A percentile compares a stretch with the other conserved stretches of the same genome.
Conservation (phyloP, 1,140 invertebrate species). For the Dryas iulia region DNA sequence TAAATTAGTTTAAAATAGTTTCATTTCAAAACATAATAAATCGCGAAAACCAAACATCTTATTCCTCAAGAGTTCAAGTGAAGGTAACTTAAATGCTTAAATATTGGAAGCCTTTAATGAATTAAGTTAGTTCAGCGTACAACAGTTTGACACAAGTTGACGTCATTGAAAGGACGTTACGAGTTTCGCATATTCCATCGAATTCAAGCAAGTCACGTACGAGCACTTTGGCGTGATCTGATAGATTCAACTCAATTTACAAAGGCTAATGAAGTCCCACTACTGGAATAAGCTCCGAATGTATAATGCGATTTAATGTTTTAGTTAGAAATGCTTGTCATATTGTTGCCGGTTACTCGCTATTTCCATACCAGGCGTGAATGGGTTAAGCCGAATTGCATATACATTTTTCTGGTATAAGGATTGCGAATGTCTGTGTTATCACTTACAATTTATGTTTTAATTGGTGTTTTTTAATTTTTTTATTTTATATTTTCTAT, state of each 20-base stretch:
- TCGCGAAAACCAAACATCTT: too few species aligned
- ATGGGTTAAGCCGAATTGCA: background rate
- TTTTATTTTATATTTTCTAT: too few species aligned
- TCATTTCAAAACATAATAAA: too few species aligned
- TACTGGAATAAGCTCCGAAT: conserved; percentile 38
- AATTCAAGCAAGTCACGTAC: conserved; percentile 45
- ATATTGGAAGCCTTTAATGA: conserved; percentile 10
- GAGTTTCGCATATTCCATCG: conserved; percentile 42
- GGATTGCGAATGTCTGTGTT: too few species aligned
- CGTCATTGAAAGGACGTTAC: conserved; percentile 40
- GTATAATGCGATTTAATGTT: conserved; percentile 19
- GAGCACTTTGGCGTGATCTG: conserved; percentile 45
- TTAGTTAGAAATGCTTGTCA: conserved; percentile 1
- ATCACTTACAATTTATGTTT: too few species aligned
- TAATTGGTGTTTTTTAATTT: too few species aligned
- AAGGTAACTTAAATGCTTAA: background rate
- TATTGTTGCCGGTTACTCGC: background rate
- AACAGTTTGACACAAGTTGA: conserved; percentile 36
- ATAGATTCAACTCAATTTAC: conserved; percentile 53
- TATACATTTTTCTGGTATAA: too few species aligned
- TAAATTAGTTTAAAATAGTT: too few species aligned
- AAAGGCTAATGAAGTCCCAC: conserved; percentile 48
- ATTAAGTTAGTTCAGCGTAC: conserved; percentile 17
- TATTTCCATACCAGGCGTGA: too few species aligned
- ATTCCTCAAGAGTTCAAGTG: background rate